Conservation (phyloP, 2,888 invertebrate genomes). For the Cristatella mucedo region DNA sequence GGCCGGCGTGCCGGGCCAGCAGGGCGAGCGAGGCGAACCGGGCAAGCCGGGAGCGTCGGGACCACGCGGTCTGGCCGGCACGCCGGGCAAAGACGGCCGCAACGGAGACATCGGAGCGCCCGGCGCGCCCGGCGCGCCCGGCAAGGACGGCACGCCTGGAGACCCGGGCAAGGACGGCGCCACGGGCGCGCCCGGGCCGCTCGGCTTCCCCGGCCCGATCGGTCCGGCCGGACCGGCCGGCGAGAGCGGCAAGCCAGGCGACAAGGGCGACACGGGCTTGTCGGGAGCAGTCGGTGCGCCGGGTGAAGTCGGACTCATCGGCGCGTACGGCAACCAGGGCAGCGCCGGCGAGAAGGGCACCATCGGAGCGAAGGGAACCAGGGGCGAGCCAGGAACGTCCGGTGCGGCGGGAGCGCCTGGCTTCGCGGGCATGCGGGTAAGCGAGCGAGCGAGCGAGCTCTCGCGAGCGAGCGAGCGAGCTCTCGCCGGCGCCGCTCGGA, state of each 20-base stretch:
- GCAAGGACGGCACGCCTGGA: conserved; percentile 10
- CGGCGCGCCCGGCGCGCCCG: conserved; percentile 10
- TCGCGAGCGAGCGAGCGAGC: too few relatives aligned
- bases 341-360: not conserved
- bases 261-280: conserved; percentile 10
- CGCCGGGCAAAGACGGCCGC: conserved; percentile 1
- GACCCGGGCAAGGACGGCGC: conserved; percentile 9
- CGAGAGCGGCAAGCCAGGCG: conserved; percentile 10
- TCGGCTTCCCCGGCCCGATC: conserved; percentile 10
- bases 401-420: conserved; percentile 12
- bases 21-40: conserved; percentile 10
- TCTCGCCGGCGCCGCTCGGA: too few relatives aligned
- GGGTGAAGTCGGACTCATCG: conserved; percentile 5
- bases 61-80: conserved; percentile 5
- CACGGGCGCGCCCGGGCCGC: conserved; percentile 11
- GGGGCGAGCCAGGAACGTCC: conserved; percentile 5
- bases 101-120: conserved; percentile 10
- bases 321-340: not conserved
- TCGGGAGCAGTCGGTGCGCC: conserved; percentile 10
- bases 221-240: conserved; percentile 11
- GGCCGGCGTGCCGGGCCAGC: too few relatives aligned
- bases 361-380: conserved; percentile 1
- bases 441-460: too few relatives aligned
- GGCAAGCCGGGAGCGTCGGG: conserved; percentile 7
- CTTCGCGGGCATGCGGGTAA: conserved; percentile 8